phyloP scores from a whole-genome alignment of 2,797 vertebrate species.

The Gallinago solitaria region DNA sequence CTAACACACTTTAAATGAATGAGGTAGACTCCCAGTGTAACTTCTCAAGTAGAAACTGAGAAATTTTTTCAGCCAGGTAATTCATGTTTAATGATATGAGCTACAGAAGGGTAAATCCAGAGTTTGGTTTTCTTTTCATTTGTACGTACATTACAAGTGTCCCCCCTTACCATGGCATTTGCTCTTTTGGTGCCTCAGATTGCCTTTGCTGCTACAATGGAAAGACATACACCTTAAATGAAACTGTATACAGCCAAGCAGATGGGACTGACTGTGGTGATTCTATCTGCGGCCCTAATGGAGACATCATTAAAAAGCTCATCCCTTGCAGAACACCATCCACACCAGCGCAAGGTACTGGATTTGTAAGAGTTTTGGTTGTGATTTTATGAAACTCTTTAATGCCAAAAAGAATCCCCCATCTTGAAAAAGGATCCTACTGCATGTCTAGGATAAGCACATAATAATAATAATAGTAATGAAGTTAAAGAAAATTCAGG shows the following conservation, averaged over 20 bases:
- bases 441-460: not conserved
- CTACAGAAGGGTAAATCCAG: not conserved
- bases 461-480: not conserved
- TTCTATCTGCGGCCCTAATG: constrained; percentile 39
- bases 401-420: not conserved
- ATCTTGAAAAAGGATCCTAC: not conserved
- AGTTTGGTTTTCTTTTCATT: not conserved
- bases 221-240: constrained; percentile 58
- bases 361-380: not conserved
- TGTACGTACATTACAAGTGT: not conserved
- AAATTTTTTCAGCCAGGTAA: not conserved
- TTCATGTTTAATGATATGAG: not conserved
- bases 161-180: not conserved
- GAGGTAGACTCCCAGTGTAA: not conserved
- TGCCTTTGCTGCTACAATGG: constrained; percentile 73
- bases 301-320: constrained; percentile 15
- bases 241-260: constrained; percentile 19
- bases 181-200: constrained; percentile 29
- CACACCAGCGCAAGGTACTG: constrained; percentile 39
- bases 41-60: not conserved
- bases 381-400: not conserved
- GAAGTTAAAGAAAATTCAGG: not conserved
- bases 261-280: not conserved
- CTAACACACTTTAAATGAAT: not conserved
- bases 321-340: not conserved